Conservation (phyloP, 2,113 vertebrate species). For the Sinocyclocheilus rhinocerous region DNA sequence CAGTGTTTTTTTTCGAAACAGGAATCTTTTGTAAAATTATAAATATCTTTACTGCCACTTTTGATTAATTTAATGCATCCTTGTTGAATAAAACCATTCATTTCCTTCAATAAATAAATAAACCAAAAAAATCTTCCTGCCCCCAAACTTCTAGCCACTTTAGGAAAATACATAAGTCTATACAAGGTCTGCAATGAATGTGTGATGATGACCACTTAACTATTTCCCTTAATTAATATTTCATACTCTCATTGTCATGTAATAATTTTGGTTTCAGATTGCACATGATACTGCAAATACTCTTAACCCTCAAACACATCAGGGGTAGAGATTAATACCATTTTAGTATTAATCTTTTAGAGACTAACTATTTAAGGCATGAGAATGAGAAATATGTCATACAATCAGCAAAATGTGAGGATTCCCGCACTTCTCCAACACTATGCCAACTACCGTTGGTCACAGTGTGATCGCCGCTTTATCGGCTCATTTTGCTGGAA, state of each 20-base stretch:
- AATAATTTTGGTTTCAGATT: neutral
- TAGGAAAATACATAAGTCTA: neutral
- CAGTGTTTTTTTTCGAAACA: neutral
- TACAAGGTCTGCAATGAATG: neutral
- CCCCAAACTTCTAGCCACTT: neutral
- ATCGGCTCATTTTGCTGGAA: neutral
- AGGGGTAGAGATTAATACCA: neutral
- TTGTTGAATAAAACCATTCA: neutral
- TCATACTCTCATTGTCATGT: neutral
- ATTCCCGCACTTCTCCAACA: neutral
- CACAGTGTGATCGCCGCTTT: neutral
- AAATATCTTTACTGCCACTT: neutral
- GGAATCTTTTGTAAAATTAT: too few species aligned
- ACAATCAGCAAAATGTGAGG: neutral
- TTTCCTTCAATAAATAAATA: neutral
- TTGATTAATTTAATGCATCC: neutral
- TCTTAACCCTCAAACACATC: neutral
- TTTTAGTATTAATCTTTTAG: neutral
- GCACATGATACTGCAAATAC: neutral
- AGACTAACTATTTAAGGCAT: too few species aligned
- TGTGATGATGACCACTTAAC: neutral
- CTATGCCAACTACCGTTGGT: neutral
- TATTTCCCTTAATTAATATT: neutral
- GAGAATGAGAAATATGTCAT: neutral
- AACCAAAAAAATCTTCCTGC: too few species aligned